Evolutionary conservation across 2,113 vertebrate species (phyloP).

Genomic region (Myotis brandtii): DNA sequence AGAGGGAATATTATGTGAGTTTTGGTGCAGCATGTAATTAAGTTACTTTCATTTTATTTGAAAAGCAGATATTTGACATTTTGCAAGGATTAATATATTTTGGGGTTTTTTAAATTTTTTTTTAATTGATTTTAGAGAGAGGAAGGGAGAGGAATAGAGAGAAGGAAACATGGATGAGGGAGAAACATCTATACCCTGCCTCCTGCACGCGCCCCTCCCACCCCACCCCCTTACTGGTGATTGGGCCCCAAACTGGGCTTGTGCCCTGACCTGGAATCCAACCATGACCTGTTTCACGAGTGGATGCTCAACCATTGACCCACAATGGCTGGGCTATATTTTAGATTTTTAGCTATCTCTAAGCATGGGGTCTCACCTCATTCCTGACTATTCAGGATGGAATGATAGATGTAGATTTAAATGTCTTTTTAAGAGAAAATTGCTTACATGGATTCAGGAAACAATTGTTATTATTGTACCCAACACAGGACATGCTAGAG

Average conservation of each 20-base stretch:
- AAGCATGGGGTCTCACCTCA: neutral
- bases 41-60: conserved; percentile 49
- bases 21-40: neutral
- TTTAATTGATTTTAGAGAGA: too few relatives aligned
- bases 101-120: too few relatives aligned
- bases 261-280: too few relatives aligned
- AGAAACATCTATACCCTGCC: too few relatives aligned
- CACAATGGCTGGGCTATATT: neutral
- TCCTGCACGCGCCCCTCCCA: too few relatives aligned
- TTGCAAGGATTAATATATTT: conserved; percentile 45
- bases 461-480: neutral
- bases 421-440: neutral
- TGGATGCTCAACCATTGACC: too few relatives aligned
- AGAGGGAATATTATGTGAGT: conserved; percentile 2
- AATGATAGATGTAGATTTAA: neutral
- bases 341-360: conserved; percentile 1
- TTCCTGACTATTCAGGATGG: neutral
- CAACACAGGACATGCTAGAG: neutral
- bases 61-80: conserved; percentile 26
- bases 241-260: too few relatives aligned
- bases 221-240: too few relatives aligned
- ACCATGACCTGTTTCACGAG: too few relatives aligned
- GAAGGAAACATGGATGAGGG: too few relatives aligned
- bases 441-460: neutral
- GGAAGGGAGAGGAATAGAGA: too few relatives aligned